These are phyloP conservation scores for Drosophila sulfurigaster DNA, from an alignment of 1,140 invertebrate genomes.

Conservation along the genomic window DNA sequence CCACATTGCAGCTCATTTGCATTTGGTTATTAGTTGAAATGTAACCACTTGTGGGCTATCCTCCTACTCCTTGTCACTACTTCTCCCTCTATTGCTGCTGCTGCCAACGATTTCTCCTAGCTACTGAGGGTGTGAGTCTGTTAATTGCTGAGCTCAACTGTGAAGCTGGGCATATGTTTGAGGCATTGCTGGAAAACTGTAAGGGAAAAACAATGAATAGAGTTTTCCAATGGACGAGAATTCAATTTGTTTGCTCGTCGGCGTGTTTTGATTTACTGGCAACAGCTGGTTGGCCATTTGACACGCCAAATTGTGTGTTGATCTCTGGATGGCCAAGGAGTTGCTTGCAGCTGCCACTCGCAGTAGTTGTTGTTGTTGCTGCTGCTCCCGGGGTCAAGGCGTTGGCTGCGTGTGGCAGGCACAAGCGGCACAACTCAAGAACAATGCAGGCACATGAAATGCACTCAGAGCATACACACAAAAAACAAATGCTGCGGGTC, in stretches of 20 bases:
- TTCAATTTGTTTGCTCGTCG: slow-evolving; percentile 68
- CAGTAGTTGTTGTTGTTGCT: slow-evolving; percentile 25
- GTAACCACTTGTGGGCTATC: slow-evolving; percentile 40
- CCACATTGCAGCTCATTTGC: slow-evolving; percentile 55
- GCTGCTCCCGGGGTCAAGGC: slow-evolving; percentile 61
- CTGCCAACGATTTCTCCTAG: too few species aligned
- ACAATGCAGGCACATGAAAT: slow-evolving; percentile 56
- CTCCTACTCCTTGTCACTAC: slow-evolving; percentile 1
- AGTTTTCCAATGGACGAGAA: slow-evolving; percentile 43
- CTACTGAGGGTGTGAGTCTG: slow-evolving; percentile 55
- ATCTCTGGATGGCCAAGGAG: slow-evolving; percentile 69
- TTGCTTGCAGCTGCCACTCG: slow-evolving; percentile 38
- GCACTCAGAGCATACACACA: slow-evolving; percentile 17
- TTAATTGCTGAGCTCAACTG: slow-evolving; percentile 70
- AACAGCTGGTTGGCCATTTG: slow-evolving; percentile 76
- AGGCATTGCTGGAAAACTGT: slow-evolving; percentile 1
- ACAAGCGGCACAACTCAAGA: slow-evolving; percentile 53
- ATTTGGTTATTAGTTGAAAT: slow-evolving; percentile 49
- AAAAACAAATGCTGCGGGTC: slow-evolving; percentile 65
- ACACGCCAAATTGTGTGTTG: slow-evolving; percentile 57
- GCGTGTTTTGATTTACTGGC: slow-evolving; percentile 65
- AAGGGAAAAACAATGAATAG: slow-evolving; percentile 36
- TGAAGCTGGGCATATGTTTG: slow-evolving; percentile 75
- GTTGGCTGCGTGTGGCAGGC: slow-evolving; percentile 72
- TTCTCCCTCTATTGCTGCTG: too few species aligned